Evolutionary conservation across 2,113 vertebrate genomes (phyloP), one percentile per base, ranked within the genome.

Genomic region (Ammodytes dubius): DNA sequence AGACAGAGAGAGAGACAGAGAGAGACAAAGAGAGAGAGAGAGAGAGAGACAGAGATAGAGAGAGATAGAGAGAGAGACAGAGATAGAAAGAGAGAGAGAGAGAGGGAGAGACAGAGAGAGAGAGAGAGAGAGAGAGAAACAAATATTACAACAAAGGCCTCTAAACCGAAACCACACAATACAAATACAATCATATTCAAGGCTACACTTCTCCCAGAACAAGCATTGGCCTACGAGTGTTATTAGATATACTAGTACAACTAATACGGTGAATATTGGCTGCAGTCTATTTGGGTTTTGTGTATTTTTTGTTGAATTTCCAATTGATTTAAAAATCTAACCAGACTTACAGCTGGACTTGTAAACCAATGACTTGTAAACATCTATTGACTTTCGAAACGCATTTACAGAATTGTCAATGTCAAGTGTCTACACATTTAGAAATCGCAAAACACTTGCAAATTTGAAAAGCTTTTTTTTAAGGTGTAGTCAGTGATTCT

Each of bases 91-190:
- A 42, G 58, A 64, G 46, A 37, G 19, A 72, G 7, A 59, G 0
- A 49, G 53, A 85, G 87, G 39, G 58, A 64, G 46, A 37, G 19
- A 72, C 6, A 59, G 0, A 49, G 53, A 85, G 15, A 27, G 87
- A 42, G 58, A 64, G 46, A 37, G 19, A 72, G 7, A 59, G 0
- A 49, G 53, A 85, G 15, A 27, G 2, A 27, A 27, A 27, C 27
- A 27, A 27, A 27, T 27, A 27, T 27, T 27, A 27, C 27, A 27
- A 27, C 59, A 8, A 0, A 71, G 35, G 49, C 71, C 77, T 77
- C 53, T 54, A 46, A 71, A 65, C 0, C 35, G 14, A 40, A 40
- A 14, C 45, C 37, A 17, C 42, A 15, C 42, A 6, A 6, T 14
- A 14, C 74, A 17, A n/a, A 61, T 11, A 13, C 52, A 15, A 12